phyloP scores from a whole-genome alignment of 1,140 invertebrate genomes.

The Mactra quadrangularis region DNA sequence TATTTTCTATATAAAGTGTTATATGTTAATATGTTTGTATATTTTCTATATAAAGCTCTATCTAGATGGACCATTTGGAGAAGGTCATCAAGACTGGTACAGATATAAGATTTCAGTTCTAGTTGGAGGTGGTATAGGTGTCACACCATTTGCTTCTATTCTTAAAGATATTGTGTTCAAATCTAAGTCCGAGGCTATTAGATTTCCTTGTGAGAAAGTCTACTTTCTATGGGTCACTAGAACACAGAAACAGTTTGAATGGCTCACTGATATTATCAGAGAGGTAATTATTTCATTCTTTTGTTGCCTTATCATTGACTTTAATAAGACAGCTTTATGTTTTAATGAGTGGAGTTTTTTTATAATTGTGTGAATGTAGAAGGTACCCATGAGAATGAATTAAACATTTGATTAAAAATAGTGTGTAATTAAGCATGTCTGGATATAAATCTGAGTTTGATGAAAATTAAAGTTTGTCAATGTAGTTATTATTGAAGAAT shows the following conservation, averaged over 20 bases:
- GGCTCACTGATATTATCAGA: slow-evolving; percentile 98
- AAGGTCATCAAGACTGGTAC: slow-evolving; percentile 99
- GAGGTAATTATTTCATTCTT: slow-evolving; percentile 85
- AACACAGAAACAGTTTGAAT: slow-evolving; percentile 99
- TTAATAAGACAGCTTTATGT: too few relatives aligned
- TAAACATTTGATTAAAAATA: too few relatives aligned
- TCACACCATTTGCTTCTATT: slow-evolving; percentile 99
- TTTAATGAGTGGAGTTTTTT: too few relatives aligned
- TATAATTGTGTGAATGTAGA: too few relatives aligned
- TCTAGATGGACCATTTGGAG: slow-evolving; percentile 98
- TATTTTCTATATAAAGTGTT: too few relatives aligned
- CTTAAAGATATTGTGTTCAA: slow-evolving; percentile 85
- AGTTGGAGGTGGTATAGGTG: slow-evolving; percentile 99
- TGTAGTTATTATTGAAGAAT: too few relatives aligned
- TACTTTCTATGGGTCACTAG: slow-evolving; percentile 99
- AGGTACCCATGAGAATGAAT: too few relatives aligned
- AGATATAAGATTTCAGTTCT: slow-evolving; percentile 92
- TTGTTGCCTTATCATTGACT: too few relatives aligned
- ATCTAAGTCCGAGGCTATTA: slow-evolving; percentile 64
- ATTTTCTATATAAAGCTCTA: slow-evolving; percentile 88
- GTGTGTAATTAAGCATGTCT: too few relatives aligned
- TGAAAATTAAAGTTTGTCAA: too few relatives aligned
- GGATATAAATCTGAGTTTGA: too few relatives aligned
- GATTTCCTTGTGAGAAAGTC: slow-evolving; percentile 86
- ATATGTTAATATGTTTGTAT: too few relatives aligned